Percentiles rank a stretch among this genome's conserved stretches.
Evolutionary conservation across 2,113 vertebrate genomes (phyloP).

Genomic region (Sylvia atricapilla): DNA sequence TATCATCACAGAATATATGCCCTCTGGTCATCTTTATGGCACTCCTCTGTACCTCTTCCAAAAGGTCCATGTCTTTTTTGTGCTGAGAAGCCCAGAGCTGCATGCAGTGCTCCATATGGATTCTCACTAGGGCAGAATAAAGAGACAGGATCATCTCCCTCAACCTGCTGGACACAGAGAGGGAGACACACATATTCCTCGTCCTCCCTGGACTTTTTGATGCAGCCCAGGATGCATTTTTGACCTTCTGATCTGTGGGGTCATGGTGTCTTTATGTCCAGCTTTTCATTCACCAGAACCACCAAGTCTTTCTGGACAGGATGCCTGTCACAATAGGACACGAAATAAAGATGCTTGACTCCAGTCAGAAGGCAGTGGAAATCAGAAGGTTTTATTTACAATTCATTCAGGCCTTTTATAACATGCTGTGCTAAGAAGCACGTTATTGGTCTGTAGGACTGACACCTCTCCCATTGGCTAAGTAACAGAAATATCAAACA

Average conservation of each 20-base stretch:
- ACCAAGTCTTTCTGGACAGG: background rate
- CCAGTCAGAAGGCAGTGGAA: too few species aligned
- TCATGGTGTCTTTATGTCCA: background rate
- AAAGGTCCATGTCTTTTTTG: background rate
- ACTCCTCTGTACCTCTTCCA: background rate
- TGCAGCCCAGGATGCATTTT: background rate
- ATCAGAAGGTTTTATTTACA: too few species aligned
- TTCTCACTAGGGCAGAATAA: background rate
- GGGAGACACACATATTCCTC: too few species aligned
- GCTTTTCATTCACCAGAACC: background rate
- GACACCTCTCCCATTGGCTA: too few species aligned
- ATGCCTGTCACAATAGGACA: too few species aligned
- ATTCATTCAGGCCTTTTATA: too few species aligned
- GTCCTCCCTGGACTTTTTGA: background rate
- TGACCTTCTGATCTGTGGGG: background rate
- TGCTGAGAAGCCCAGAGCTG: background rate
- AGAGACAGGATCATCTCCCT: background rate
- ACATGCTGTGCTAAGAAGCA: too few species aligned
- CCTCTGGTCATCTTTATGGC: background rate
- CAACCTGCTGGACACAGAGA: background rate
- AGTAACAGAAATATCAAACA: too few species aligned
- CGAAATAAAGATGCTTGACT: too few species aligned
- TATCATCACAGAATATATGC: background rate
- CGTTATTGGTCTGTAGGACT: too few species aligned
- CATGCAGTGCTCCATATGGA: background rate